Percentiles rank a stretch among this genome's conserved stretches.
phyloP scores from a whole-genome alignment of 2,113 vertebrate species.

The Nesoenas mayeri region DNA sequence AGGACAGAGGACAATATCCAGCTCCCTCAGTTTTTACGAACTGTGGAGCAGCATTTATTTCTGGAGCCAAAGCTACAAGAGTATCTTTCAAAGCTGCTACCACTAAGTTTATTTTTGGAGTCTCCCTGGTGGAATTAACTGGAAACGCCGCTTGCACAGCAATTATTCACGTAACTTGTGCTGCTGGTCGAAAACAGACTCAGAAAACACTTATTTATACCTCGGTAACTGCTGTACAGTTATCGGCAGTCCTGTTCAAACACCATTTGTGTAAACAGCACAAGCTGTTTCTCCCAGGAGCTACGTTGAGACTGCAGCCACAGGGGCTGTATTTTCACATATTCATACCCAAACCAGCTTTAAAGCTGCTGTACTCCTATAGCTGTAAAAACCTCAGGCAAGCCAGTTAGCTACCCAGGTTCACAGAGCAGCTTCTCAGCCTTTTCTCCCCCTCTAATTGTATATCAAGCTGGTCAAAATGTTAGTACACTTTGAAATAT shows the following conservation, averaged over 20 bases:
- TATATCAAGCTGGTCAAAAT: too few species aligned
- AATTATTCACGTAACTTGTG: neutral
- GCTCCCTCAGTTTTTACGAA: neutral
- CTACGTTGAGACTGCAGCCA: neutral
- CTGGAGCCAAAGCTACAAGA: slow-evolving; percentile 31
- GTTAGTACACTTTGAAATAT: too few species aligned
- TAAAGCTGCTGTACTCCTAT: neutral
- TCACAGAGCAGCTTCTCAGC: neutral
- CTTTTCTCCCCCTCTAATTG: too few species aligned
- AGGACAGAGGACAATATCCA: neutral
- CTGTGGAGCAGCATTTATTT: slow-evolving; percentile 33
- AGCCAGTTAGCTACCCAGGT: neutral
- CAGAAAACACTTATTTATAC: neutral
- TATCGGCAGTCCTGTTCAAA: neutral
- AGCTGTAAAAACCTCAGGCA: neutral
- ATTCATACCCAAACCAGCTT: neutral
- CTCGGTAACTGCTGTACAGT: neutral
- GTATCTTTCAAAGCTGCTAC: slow-evolving; percentile 31
- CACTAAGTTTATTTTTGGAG: slow-evolving; percentile 58
- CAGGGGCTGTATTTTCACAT: neutral
- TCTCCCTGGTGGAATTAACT: neutral
- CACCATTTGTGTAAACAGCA: rapidly evolving
- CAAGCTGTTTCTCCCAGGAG: neutral
- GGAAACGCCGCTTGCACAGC: neutral
- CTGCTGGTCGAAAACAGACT: neutral